These are phyloP conservation scores for Poeciliopsis prolifica DNA, from an alignment of 2,113 vertebrate species.

Conservation along the genomic window DNA sequence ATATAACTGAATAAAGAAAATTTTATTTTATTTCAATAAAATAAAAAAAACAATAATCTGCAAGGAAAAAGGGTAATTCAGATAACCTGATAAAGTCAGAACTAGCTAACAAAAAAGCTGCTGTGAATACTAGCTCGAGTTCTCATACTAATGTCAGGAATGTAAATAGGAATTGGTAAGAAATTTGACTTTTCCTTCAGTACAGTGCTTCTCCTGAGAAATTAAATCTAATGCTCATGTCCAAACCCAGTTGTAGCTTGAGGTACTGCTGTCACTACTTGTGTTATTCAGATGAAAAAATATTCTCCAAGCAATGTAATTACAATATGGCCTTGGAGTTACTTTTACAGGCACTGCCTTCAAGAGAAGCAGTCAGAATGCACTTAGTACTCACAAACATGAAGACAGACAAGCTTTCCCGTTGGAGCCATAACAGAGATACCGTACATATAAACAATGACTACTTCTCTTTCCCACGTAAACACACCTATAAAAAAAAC, in stretches of 20 bases:
- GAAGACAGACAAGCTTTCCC: constrained; percentile 2
- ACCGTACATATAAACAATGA: background rate
- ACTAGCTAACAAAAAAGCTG: constrained; percentile 16
- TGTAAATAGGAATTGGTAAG: constrained; percentile 15
- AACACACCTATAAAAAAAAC: constrained; percentile 8
- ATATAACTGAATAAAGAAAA: too few relatives aligned
- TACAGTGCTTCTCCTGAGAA: constrained; percentile 3
- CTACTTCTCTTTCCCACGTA: constrained; percentile 5
- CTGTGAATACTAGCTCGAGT: constrained; percentile 12
- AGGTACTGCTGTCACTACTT: constrained; percentile 63
- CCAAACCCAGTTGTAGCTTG: constrained; percentile 33
- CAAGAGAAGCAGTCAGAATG: constrained; percentile 41
- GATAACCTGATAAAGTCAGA: constrained; percentile 12
- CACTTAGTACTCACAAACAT: constrained; percentile 28
- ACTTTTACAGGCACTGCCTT: constrained; percentile 45
- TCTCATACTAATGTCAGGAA: constrained; percentile 9
- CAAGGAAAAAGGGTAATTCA: background rate
- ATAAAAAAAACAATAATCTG: too few relatives aligned
- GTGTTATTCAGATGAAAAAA: constrained; percentile 62
- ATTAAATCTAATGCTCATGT: constrained; percentile 30
- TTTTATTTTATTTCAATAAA: too few relatives aligned
- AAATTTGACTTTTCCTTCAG: constrained; percentile 44
- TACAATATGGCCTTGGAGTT: constrained; percentile 52
- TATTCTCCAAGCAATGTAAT: constrained; percentile 52
- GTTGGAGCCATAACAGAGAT: constrained; percentile 30